These are phyloP conservation scores for Chaetodon trifasciatus DNA, from an alignment of 2,797 vertebrate species.

Conservation along the genomic window DNA sequence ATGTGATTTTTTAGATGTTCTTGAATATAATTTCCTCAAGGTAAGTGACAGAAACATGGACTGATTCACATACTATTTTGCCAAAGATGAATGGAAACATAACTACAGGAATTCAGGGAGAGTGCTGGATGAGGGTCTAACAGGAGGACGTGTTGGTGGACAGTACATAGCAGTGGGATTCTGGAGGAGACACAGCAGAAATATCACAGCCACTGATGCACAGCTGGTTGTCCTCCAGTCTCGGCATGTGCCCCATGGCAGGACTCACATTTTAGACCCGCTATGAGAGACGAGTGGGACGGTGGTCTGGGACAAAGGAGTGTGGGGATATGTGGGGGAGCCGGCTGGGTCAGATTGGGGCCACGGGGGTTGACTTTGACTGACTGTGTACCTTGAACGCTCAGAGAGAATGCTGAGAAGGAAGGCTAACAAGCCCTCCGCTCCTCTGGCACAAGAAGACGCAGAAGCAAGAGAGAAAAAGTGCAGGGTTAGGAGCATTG, in stretches of 20 bases:
- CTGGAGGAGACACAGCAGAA: conserved; percentile 59
- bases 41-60: background rate
- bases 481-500: conserved; percentile 64
- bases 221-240: conserved; percentile 60
- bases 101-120: background rate
- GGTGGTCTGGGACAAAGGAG: conserved; percentile 43
- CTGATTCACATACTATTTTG: background rate
- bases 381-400: conserved; percentile 83
- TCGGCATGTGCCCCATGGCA: conserved; percentile 56
- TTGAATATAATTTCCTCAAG: background rate
- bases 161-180: conserved; percentile 23
- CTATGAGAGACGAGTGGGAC: conserved; percentile 32
- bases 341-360: conserved; percentile 64
- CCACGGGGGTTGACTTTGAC: conserved; percentile 67
- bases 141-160: conserved; percentile 15
- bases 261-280: conserved; percentile 42
- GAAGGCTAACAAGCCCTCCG: conserved; percentile 86
- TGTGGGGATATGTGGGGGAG: conserved; percentile 13
- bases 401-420: conserved; percentile 85
- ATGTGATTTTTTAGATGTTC: background rate
- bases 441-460: conserved; percentile 81
- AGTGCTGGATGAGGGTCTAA: conserved; percentile 9
- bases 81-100: background rate
- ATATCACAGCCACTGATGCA: conserved; percentile 71
- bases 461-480: conserved; percentile 67